Conservation (phyloP, 2,888 invertebrate species). For the Drosophila siamana region DNA sequence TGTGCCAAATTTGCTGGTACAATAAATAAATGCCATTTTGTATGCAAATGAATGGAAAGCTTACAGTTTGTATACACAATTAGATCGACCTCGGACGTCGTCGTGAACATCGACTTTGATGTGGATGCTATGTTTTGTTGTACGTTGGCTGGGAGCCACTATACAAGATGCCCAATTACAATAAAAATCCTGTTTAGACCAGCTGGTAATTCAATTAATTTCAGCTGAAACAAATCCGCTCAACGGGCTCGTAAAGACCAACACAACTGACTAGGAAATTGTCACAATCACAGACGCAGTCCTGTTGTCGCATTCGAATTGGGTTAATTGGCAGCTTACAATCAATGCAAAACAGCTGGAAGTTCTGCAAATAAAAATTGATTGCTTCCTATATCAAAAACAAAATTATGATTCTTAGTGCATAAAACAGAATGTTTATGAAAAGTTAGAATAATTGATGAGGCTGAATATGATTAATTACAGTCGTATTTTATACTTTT, state of each 20-base stretch:
- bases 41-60: slow-evolving; percentile 65
- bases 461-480: too few species aligned
- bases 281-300: neutral
- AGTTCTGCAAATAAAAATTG: slow-evolving; percentile 2
- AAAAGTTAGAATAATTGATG: neutral
- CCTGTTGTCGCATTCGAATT: slow-evolving; percentile 34
- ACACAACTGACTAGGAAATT: slow-evolving; percentile 5
- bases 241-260: slow-evolving; percentile 19
- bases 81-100: slow-evolving; percentile 21
- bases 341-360: slow-evolving; percentile 13
- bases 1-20: slow-evolving; percentile 61
- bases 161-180: slow-evolving; percentile 44
- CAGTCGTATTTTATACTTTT: too few species aligned
- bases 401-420: neutral
- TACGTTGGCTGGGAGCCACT: slow-evolving; percentile 15
- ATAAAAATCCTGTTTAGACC: slow-evolving; percentile 26
- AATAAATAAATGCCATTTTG: slow-evolving; percentile 74
- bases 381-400: slow-evolving; percentile 7
- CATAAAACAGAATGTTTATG: neutral
- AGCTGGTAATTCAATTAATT: slow-evolving; percentile 37
- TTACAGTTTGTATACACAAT: slow-evolving; percentile 45
- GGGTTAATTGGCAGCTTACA: slow-evolving; percentile 45
- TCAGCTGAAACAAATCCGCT: slow-evolving; percentile 45
- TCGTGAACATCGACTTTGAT: neutral
- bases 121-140: neutral